Percentiles rank a stretch among this genome's conserved stretches.
Evolutionary conservation across 2,888 invertebrate species (phyloP).

Genomic region (Dione vanillae): DNA sequence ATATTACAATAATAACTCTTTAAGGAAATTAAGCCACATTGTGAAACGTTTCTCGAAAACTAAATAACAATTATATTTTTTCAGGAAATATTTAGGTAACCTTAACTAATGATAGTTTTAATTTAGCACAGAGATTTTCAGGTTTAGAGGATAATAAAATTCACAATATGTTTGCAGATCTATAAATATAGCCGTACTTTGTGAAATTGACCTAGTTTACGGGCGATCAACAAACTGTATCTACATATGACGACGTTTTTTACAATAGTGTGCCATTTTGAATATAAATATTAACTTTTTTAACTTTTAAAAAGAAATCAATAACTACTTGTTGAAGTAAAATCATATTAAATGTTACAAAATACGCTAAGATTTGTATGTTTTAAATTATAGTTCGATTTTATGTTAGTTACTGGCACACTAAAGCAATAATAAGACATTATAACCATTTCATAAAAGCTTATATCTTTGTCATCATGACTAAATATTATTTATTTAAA

Average conservation of each 20-base stretch:
- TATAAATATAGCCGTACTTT: constrained; percentile 37
- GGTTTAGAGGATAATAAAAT: constrained; percentile 29
- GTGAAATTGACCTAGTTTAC: constrained; percentile 38
- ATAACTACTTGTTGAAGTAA: no score
- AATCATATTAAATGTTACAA: no score
- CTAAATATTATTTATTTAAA: constrained; percentile 2
- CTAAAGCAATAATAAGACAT: constrained; percentile 8
- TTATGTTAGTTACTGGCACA: neutral
- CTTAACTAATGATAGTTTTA: constrained; percentile 7
- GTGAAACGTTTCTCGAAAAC: neutral
- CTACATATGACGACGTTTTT: constrained; percentile 33
- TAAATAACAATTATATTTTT: no score
- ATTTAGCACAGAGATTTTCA: constrained; percentile 21
- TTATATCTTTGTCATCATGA: constrained; percentile 1
- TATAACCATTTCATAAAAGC: neutral
- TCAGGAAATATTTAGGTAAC: neutral
- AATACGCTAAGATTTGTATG: no score
- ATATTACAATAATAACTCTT: no score
- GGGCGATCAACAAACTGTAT: constrained; percentile 31
- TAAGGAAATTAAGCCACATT: neutral
- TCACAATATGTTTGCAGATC: constrained; percentile 33
- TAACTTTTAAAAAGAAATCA: neutral
- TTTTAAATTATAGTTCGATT: neutral
- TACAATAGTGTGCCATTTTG: constrained; percentile 19
- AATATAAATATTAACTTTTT: constrained; percentile 2